Base-by-base conservation (phyloP, 2,797 vertebrate species). In the Pseudochirops corinnae region DNA sequence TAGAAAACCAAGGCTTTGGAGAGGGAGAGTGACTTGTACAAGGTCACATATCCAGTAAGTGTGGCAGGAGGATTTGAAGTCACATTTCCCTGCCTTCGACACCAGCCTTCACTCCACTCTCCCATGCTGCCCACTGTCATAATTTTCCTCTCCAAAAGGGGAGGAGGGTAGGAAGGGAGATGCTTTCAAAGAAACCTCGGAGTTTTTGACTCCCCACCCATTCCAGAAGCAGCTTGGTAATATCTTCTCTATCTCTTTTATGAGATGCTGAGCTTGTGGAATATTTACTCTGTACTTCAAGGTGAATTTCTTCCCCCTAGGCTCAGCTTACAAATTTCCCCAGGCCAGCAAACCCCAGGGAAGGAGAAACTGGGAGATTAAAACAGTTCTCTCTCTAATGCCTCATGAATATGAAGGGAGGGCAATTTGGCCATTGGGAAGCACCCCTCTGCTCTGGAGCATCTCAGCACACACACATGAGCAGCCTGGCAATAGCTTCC, bases 381-480 rank as follows among this genome's bases (percentile, higher is more conserved):
- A 92, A 93, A 56, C 91, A 57, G 53, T 93, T 14, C 28, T 31
- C 60, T 46, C 67, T 46, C 31, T 33, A n/a, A 92, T 56, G 90
- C n/a, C 62, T 55, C 2, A 1, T 13, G 14, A 31, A 46, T 87
- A 46, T 0, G 55, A 55, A 55, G 55, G 29, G n/a, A 13, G 0
- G 10, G 0, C 29, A 9, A n/a, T 55, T 12, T 31, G 0, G 87
- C 29, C 56, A 67, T 53, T 56, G 0, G 1, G n/a, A 74, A 5
- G n/a, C 55, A 55, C 52, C n/a, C 39, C 39, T 46, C 39, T 4
- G 21, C 74, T 26, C 10, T 50, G 39, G 74, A 46, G 74, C 26
- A 50, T 87, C 74, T 58, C n/a, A 9, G 52, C 0, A 26, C 52
- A 2, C 2, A 55, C 10, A 39, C 55, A 28, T 0, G 1, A 24